Conservation (phyloP, 2,113 vertebrate genomes). For the Microtus richardsoni region DNA sequence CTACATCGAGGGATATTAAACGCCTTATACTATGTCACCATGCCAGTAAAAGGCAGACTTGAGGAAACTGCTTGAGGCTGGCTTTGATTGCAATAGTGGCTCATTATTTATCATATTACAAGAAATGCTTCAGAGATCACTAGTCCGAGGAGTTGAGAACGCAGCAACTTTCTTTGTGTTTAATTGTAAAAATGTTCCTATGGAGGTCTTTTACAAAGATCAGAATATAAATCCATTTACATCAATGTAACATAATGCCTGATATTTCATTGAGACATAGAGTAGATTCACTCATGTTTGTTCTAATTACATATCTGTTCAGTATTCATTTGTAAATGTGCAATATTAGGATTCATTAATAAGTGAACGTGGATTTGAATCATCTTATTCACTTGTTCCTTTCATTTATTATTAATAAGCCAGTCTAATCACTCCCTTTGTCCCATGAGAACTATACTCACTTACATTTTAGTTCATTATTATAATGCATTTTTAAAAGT, state of each 20-base stretch:
- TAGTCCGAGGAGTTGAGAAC: constrained; percentile 9
- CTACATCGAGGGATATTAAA: constrained; percentile 68
- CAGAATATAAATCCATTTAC: constrained; percentile 24
- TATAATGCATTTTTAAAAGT: neutral
- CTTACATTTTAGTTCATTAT: constrained; percentile 35
- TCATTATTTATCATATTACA: constrained; percentile 70
- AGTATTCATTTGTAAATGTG: neutral
- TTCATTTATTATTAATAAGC: constrained; percentile 43
- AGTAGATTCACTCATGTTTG: constrained; percentile 23
- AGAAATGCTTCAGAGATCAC: constrained; percentile 54
- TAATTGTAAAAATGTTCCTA: constrained; percentile 18
- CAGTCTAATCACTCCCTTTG: neutral
- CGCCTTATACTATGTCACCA: constrained; percentile 60
- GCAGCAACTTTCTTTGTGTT: constrained; percentile 20
- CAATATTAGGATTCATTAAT: constrained; percentile 23
- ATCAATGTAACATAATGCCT: neutral
- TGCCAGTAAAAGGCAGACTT: constrained; percentile 32
- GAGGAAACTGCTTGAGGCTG: constrained; percentile 62
- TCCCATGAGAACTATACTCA: neutral
- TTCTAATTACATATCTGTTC: constrained; percentile 14
- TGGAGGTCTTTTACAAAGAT: constrained; percentile 49
- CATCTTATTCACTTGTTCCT: neutral
- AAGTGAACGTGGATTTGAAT: neutral
- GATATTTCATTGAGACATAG: neutral
- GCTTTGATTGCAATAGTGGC: constrained; percentile 35